These are phyloP conservation scores for Tenrec ecaudatus DNA, from an alignment of 2,113 vertebrate species.

Conservation along the genomic window DNA sequence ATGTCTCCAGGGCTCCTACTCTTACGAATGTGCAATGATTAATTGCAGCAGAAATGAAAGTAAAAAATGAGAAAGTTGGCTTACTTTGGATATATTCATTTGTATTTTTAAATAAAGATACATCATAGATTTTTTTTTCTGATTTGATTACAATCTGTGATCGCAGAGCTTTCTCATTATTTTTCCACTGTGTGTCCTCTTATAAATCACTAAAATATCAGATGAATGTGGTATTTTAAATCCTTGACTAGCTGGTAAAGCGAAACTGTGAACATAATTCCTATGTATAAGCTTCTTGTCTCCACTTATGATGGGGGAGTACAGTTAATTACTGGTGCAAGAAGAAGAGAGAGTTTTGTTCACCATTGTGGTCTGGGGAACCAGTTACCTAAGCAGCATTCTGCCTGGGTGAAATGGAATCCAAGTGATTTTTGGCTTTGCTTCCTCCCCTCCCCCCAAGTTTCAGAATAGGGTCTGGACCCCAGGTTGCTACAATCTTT, in stretches of 20 bases:
- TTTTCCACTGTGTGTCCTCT: background rate
- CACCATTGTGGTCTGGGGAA: too few species aligned
- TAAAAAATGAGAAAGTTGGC: background rate
- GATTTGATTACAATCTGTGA: background rate
- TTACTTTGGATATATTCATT: background rate
- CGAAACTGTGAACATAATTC: background rate
- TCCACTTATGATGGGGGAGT: too few species aligned
- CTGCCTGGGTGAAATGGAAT: too few species aligned
- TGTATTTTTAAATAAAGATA: slow-evolving; percentile 18
- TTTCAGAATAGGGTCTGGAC: too few species aligned
- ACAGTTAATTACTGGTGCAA: too few species aligned
- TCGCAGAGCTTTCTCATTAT: background rate
- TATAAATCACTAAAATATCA: background rate
- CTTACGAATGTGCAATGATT: background rate
- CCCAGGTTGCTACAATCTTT: too few species aligned
- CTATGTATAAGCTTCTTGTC: background rate
- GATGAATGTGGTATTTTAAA: background rate
- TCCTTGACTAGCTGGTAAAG: background rate
- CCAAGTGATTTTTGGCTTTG: too few species aligned
- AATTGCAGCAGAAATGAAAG: background rate
- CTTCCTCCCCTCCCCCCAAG: too few species aligned
- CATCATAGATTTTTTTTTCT: background rate
- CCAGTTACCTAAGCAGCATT: too few species aligned
- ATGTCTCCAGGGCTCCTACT: background rate
- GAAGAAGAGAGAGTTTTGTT: too few species aligned